Evolutionary conservation across 2,888 invertebrate species (phyloP).

Genomic region (Oscheius sp.): DNA sequence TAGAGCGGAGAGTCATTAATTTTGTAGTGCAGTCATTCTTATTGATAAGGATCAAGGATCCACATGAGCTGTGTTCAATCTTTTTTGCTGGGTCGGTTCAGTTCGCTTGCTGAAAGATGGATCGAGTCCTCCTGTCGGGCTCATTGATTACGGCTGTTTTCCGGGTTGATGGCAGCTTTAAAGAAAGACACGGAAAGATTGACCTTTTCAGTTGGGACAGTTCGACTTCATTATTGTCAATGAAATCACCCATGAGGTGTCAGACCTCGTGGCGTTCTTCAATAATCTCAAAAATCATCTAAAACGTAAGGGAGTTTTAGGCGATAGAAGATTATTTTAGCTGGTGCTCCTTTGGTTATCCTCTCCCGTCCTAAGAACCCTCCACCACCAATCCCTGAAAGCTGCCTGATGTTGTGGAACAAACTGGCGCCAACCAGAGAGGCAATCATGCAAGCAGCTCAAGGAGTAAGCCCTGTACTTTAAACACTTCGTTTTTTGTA

Average conservation of each 20-base stretch:
- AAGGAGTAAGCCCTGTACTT: constrained; percentile 38
- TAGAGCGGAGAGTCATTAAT: constrained; percentile 11
- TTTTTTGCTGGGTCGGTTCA: constrained; percentile 25
- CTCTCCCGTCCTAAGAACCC: constrained; percentile 61
- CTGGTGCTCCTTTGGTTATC: constrained; percentile 52
- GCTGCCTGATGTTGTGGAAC: constrained; percentile 58
- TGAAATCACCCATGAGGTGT: constrained; percentile 57
- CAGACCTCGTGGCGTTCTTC: constrained; percentile 53
- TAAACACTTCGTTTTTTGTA: background rate
- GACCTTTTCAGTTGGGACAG: constrained; percentile 47
- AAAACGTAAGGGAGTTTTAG: constrained; percentile 37
- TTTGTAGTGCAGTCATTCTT: constrained; percentile 18
- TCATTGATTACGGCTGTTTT: constrained; percentile 14
- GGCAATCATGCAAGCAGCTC: constrained; percentile 54
- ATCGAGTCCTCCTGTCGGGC: constrained; percentile 8
- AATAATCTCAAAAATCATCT: constrained; percentile 49
- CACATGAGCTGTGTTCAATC: constrained; percentile 8
- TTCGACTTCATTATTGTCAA: constrained; percentile 60
- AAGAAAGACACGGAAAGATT: background rate
- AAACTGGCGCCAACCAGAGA: constrained; percentile 55
- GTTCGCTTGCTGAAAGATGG: constrained; percentile 23
- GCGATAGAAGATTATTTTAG: constrained; percentile 35
- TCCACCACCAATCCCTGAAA: constrained; percentile 58
- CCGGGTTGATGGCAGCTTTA: background rate
- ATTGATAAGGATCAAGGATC: constrained; percentile 21